Evolutionary conservation across 2,888 invertebrate genomes (phyloP).

Genomic region (Dastarcus helophoroides): DNA sequence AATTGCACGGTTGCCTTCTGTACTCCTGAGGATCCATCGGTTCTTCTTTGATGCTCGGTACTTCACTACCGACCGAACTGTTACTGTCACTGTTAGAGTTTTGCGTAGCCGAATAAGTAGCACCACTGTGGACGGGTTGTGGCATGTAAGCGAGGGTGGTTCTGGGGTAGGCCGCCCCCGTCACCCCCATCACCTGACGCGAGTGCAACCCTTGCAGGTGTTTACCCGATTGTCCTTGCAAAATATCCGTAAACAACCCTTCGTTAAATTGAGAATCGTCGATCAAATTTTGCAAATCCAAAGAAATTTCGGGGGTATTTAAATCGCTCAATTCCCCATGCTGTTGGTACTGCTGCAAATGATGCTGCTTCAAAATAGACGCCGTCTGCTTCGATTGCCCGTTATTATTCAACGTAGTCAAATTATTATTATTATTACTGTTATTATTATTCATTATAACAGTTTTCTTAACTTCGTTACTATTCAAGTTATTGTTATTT

Average conservation of each 20-base stretch:
- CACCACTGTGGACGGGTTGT: slow-evolving; percentile 78
- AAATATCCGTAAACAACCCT: slow-evolving; percentile 75
- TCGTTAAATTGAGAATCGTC: slow-evolving; percentile 84
- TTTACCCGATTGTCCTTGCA: slow-evolving; percentile 42
- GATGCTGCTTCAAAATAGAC: slow-evolving; percentile 49
- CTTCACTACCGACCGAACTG: slow-evolving; percentile 44
- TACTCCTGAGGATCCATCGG: slow-evolving; percentile 70
- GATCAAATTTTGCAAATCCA: slow-evolving; percentile 85
- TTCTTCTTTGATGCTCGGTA: slow-evolving; percentile 77
- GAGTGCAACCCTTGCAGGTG: slow-evolving; percentile 35
- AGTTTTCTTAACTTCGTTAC: slow-evolving; percentile 39
- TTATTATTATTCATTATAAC: slow-evolving; percentile 36
- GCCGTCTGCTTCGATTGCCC: slow-evolving; percentile 44
- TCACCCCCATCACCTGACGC: slow-evolving; percentile 36
- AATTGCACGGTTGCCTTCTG: slow-evolving; percentile 47
- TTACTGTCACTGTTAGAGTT: slow-evolving; percentile 36
- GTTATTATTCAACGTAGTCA: slow-evolving; percentile 38
- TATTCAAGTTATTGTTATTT: slow-evolving; percentile 45
- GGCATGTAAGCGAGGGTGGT: slow-evolving; percentile 84
- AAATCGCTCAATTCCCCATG: slow-evolving; percentile 72
- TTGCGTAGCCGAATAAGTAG: slow-evolving; percentile 41
- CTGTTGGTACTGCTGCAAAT: slow-evolving; percentile 59
- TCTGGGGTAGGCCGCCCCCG: slow-evolving; percentile 43
- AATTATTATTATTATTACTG: slow-evolving; percentile 33
- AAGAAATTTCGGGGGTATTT: slow-evolving; percentile 83